These are phyloP conservation scores for Vulpes lagopus DNA, from an alignment of 2,113 vertebrate species.

Conservation along the genomic window DNA sequence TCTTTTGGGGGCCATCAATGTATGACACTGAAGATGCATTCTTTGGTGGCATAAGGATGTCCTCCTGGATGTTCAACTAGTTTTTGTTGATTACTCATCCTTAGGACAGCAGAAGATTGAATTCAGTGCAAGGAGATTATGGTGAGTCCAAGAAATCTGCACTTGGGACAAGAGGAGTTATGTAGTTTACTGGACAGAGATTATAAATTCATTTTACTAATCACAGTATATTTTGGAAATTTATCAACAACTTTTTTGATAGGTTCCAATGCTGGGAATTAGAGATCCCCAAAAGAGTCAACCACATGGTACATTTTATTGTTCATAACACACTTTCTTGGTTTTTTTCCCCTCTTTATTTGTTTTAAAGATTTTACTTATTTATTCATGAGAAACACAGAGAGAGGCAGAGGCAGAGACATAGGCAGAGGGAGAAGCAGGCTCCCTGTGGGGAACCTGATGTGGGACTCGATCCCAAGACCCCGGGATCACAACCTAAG, in stretches of 20 bases:
- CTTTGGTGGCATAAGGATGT: neutral
- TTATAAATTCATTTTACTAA: slow-evolving; percentile 49
- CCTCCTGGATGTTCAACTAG: neutral
- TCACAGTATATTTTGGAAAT: neutral
- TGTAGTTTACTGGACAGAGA: neutral
- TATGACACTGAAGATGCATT: neutral
- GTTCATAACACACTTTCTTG: neutral
- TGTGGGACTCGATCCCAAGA: too few relatives aligned
- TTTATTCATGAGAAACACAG: too few relatives aligned
- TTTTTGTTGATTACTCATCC: neutral
- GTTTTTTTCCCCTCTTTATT: neutral
- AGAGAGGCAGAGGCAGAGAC: too few relatives aligned
- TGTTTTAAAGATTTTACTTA: too few relatives aligned
- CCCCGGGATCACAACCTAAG: too few relatives aligned
- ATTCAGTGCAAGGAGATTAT: neutral
- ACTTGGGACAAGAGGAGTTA: neutral
- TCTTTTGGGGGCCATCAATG: neutral
- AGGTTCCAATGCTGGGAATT: neutral
- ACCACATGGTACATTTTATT: neutral
- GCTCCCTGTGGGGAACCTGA: too few relatives aligned
- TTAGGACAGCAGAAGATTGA: neutral
- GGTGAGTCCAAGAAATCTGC: neutral
- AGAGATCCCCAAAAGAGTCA: neutral
- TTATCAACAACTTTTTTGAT: slow-evolving; percentile 29
- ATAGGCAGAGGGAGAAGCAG: too few relatives aligned